Conservation (phyloP, 2,113 vertebrate species). For the Salvelinus alpinus region DNA sequence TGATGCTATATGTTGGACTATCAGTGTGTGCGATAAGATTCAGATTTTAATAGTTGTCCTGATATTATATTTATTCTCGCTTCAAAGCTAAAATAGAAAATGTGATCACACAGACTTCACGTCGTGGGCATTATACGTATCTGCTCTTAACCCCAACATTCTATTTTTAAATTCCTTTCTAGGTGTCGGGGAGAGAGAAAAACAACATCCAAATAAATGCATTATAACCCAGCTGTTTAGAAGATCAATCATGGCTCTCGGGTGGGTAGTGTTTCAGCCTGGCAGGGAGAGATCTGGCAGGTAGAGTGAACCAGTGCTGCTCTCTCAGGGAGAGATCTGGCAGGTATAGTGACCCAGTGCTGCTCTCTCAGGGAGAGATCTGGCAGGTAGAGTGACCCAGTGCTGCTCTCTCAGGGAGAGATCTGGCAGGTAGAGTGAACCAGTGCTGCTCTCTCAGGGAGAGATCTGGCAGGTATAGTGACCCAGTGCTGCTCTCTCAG, state of each 20-base stretch:
- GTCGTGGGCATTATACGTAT: background rate
- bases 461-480: too few species aligned
- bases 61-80: background rate
- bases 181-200: background rate
- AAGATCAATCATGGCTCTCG: slow-evolving; percentile 4
- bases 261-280: background rate
- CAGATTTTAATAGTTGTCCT: background rate
- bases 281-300: too few species aligned
- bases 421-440: too few species aligned
- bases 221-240: slow-evolving; percentile 5
- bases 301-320: too few species aligned
- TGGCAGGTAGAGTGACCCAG: too few species aligned
- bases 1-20: too few species aligned
- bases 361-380: too few species aligned
- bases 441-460: too few species aligned
- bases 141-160: background rate
- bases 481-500: too few species aligned
- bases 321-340: too few species aligned
- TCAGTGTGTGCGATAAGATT: background rate
- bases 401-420: too few species aligned
- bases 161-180: slow-evolving; percentile 14
- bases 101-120: background rate
- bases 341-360: accelerated
- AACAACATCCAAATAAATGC: background rate
- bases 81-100: background rate